These are phyloP conservation scores for Sisyra terminalis DNA, from an alignment of 2,888 invertebrate genomes.

Conservation along the genomic window DNA sequence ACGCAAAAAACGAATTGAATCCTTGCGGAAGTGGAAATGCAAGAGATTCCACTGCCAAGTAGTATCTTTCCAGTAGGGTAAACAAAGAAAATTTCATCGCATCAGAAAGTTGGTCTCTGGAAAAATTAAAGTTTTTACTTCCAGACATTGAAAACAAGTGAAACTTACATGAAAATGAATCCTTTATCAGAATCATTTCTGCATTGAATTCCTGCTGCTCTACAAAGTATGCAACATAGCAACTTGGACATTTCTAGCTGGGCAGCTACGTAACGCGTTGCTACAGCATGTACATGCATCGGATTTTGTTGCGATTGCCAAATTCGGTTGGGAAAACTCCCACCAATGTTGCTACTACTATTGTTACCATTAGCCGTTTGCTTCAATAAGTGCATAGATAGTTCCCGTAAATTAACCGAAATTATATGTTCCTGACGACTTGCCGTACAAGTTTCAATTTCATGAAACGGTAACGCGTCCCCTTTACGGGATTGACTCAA, in stretches of 20 bases:
- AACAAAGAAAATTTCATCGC: slow-evolving; percentile 56
- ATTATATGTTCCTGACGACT: slow-evolving; percentile 79
- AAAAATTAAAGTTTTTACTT: too few species aligned
- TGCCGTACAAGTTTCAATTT: slow-evolving; percentile 71
- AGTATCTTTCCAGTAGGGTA: slow-evolving; percentile 65
- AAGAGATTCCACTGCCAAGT: slow-evolving; percentile 58
- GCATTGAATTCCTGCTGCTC: slow-evolving; percentile 49
- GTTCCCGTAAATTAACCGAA: slow-evolving; percentile 71
- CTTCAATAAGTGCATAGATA: slow-evolving; percentile 68
- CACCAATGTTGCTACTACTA: slow-evolving; percentile 26
- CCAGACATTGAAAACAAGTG: too few species aligned
- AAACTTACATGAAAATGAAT: slow-evolving; percentile 59
- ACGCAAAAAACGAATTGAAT: slow-evolving; percentile 78
- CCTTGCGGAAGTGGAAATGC: slow-evolving; percentile 76
- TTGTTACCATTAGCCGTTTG: slow-evolving; percentile 34
- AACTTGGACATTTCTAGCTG: slow-evolving; percentile 66
- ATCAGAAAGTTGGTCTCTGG: slow-evolving; percentile 56
- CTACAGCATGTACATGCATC: slow-evolving; percentile 61
- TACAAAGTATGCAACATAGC: slow-evolving; percentile 57
- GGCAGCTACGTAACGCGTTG: slow-evolving; percentile 64
- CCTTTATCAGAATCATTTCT: slow-evolving; percentile 55
- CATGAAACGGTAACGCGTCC: slow-evolving; percentile 60
- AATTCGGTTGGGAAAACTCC: slow-evolving; percentile 20
- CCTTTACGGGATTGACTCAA: slow-evolving; percentile 28
- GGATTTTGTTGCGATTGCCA: slow-evolving; percentile 42